Conservation (phyloP, 2,797 vertebrate species). For the Silurus aristotelis region DNA sequence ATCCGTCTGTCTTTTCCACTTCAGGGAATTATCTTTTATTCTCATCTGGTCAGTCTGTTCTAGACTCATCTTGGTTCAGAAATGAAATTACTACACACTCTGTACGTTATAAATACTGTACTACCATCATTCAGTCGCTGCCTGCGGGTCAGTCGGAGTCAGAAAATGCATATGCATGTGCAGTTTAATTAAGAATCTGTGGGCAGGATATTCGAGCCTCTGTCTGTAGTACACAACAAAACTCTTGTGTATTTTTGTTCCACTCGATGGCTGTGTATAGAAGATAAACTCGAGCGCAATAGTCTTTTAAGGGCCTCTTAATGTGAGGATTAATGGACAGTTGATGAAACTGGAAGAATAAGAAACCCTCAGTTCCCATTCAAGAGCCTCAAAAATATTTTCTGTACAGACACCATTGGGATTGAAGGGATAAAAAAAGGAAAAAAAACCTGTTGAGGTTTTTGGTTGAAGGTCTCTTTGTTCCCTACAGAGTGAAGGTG, state of each 20-base stretch:
- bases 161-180: neutral
- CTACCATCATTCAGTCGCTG: neutral
- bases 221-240: neutral
- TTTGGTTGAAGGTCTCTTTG: slow-evolving; percentile 40
- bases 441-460: slow-evolving; percentile 22
- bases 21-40: too few relatives aligned
- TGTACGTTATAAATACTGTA: neutral
- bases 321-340: slow-evolving; percentile 73
- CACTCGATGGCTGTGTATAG: slow-evolving; percentile 1
- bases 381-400: slow-evolving; percentile 24
- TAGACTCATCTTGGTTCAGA: too few relatives aligned
- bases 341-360: slow-evolving; percentile 52
- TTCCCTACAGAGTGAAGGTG: slow-evolving; percentile 41
- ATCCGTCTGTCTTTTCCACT: too few relatives aligned
- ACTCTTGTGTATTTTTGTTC: slow-evolving; percentile 32
- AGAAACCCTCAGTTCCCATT: slow-evolving; percentile 27
- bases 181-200: slow-evolving; percentile 22
- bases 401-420: slow-evolving; percentile 21
- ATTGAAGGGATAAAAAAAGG: neutral
- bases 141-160: neutral
- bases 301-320: slow-evolving; percentile 64
- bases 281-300: slow-evolving; percentile 46
- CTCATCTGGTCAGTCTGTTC: too few relatives aligned
- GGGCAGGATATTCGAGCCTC: slow-evolving; percentile 6
- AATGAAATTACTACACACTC: too few relatives aligned